Percentiles rank a stretch among this genome's conserved stretches.
These are phyloP conservation scores for Polia nebulosa DNA, from an alignment of 2,888 invertebrate genomes.

Conservation along the genomic window DNA sequence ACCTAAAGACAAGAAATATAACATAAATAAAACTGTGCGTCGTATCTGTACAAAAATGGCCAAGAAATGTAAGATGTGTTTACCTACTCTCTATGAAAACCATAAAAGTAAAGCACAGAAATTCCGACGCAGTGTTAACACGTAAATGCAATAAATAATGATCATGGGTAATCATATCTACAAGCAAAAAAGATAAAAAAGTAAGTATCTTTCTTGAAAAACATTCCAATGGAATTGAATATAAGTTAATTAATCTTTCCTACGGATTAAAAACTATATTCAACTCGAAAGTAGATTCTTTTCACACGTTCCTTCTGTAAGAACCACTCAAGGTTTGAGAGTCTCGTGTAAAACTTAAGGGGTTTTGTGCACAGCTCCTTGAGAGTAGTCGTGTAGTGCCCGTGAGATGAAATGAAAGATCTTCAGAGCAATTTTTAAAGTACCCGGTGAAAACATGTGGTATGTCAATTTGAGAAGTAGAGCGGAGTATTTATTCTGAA, in stretches of 20 bases:
- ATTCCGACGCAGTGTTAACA: too few relatives aligned
- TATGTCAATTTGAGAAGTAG: neutral
- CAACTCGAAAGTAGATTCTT: neutral
- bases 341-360: slow-evolving; percentile 25
- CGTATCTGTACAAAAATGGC: too few relatives aligned
- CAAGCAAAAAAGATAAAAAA: neutral
- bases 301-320: slow-evolving; percentile 8
- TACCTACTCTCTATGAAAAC: too few relatives aligned
- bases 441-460: slow-evolving; percentile 3
- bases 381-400: neutral
- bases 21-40: too few relatives aligned
- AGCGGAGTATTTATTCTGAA: neutral
- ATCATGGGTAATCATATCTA: too few relatives aligned
- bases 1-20: too few relatives aligned
- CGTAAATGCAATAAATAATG: too few relatives aligned
- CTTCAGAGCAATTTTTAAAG: slow-evolving; percentile 22
- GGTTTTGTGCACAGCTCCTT: slow-evolving; percentile 19
- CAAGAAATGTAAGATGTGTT: too few relatives aligned
- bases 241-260: neutral
- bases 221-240: neutral
- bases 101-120: too few relatives aligned
- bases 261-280: slow-evolving; percentile 7
- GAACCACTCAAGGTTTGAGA: slow-evolving; percentile 27
- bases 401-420: slow-evolving; percentile 35
- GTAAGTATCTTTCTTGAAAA: neutral